Evolutionary conservation across 2,888 invertebrate species (phyloP), one percentile per base, ranked within the genome.

Genomic region (Mellilla xanthometata): DNA sequence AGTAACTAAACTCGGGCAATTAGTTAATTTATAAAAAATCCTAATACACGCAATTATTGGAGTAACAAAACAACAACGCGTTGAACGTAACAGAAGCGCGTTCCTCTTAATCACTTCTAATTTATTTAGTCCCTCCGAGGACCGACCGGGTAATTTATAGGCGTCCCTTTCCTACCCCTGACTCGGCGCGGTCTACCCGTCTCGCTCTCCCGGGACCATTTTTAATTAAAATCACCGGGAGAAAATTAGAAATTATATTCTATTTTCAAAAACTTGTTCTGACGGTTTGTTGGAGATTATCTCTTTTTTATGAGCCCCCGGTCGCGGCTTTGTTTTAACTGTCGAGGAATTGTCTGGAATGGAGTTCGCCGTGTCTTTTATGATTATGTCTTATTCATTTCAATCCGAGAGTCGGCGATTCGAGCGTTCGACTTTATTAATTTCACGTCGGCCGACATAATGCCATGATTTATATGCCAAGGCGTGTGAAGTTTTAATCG

Each of bases 211-310:
- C 68, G 87, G 86, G 87, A 83, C 85, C 87, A 82, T 87, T 89
- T 89, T 89, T 89, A 89, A 89, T 89, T 89, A 88, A 89, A 88
- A 88, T 86, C 85, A 81, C 84, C 82, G 83, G 65, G 85, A 88
- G 87, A 85, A 85, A 88, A 89, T 89, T 87, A 87, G 89, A 88
- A 89, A 89, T 88, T 89, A 89, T 89, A 89, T 89, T 89, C 89
- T 89, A 89, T 89, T 89, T 89, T 82, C 87, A 80, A 85, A 88
- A 87, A 89, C 87, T 89, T 88, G 88, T 76, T 84, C 86, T 80
- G 87, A 81, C 80, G 87, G 77, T 87, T 88, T 87, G 88, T 81
- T 62, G 77, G 80, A 83, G 88, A 87, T 89, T 86, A 88, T 87
- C 81, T 84, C 68, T 80, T 87, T 88, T 89, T 89, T 88, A 89